These are phyloP conservation scores for Crotalus tigris DNA, from an alignment of 2,113 vertebrate species.

Conservation along the genomic window DNA sequence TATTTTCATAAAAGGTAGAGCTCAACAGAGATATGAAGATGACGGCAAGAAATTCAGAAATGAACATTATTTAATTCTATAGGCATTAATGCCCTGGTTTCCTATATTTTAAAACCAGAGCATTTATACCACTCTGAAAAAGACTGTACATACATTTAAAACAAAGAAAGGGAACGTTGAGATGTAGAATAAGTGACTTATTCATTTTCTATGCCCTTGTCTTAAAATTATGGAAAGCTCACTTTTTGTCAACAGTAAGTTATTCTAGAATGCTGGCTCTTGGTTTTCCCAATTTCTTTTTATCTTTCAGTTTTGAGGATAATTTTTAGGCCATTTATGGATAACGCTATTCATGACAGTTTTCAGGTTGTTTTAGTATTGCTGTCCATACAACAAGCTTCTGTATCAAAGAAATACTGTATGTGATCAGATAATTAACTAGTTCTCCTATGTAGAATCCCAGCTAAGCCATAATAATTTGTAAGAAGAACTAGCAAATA, in stretches of 20 bases:
- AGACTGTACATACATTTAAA: neutral
- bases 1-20: neutral
- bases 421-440: neutral
- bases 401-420: neutral
- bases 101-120: neutral
- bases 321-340: neutral
- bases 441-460: neutral
- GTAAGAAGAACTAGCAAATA: neutral
- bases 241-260: neutral
- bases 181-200: neutral
- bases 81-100: neutral
- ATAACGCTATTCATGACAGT: neutral
- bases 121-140: neutral
- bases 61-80: neutral
- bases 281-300: neutral
- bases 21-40: neutral
- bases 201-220: neutral
- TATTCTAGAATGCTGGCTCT: neutral
- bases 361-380: neutral
- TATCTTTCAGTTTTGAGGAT: neutral
- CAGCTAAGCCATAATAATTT: neutral
- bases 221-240: neutral
- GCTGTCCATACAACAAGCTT: neutral
- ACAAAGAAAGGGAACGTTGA: no score
- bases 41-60: neutral